phyloP scores from a whole-genome alignment of 2,113 vertebrate genomes.

The Cathartes aura region DNA sequence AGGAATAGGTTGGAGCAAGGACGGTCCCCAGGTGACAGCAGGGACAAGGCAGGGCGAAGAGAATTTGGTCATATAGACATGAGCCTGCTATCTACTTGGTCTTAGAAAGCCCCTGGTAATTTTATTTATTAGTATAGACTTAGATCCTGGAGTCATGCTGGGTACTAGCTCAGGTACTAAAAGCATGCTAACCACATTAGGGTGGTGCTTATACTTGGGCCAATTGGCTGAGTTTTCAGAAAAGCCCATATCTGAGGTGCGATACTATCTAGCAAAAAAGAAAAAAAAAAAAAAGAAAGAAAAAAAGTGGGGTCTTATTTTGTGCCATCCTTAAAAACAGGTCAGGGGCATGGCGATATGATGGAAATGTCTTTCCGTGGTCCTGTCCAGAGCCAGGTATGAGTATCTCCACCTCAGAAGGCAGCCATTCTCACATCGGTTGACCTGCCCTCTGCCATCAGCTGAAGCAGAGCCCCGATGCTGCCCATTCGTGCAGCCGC shows the following conservation, averaged over 20 bases:
- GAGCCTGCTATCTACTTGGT: not conserved
- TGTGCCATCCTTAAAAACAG: not conserved
- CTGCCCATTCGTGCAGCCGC: not conserved
- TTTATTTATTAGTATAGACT: not conserved
- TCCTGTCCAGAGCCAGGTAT: not conserved
- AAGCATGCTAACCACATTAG: rapidly evolving
- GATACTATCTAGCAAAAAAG: not conserved
- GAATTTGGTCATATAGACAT: not conserved
- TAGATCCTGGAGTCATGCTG: not conserved
- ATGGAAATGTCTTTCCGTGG: not conserved
- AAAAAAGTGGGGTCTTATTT: not conserved
- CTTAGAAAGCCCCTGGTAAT: not conserved
- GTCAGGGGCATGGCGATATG: not conserved
- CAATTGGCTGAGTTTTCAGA: not conserved
- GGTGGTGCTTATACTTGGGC: not conserved
- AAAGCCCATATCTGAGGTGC: not conserved
- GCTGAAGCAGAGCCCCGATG: rapidly evolving
- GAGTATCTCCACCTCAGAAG: not conserved
- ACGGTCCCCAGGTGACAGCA: not conserved
- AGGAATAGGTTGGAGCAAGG: not conserved
- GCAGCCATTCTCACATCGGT: not conserved
- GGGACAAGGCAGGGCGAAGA: not conserved
- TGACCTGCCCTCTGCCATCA: not conserved
- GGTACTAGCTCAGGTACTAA: not conserved
- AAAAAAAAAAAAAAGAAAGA: not conserved